Evolutionary conservation across 2,888 invertebrate genomes (phyloP).

Genomic region (Cataglyphis rosenhaueri): DNA sequence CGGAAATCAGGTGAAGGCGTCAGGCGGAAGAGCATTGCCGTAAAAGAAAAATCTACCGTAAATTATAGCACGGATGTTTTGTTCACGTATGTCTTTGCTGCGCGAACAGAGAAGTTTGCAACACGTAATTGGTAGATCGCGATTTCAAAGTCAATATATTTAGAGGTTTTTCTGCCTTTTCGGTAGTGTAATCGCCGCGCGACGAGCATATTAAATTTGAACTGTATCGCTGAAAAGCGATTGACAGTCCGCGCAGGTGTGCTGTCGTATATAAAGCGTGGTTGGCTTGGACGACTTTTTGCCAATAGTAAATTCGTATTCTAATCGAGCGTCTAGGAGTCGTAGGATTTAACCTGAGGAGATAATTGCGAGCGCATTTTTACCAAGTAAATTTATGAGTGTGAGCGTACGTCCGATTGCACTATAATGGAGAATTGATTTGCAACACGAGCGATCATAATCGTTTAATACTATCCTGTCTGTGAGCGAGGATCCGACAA

Average conservation of each 20-base stretch:
- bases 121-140: conserved; percentile 43
- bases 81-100: conserved; percentile 12
- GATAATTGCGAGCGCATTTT: conserved; percentile 66
- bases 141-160: conserved; percentile 67
- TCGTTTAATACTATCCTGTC: conserved; percentile 10
- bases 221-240: conserved; percentile 15
- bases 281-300: conserved; percentile 36
- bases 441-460: conserved; percentile 20
- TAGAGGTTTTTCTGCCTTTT: conserved; percentile 56
- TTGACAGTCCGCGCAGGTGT: conserved; percentile 20
- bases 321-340: conserved; percentile 53
- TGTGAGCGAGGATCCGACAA: conserved; percentile 11
- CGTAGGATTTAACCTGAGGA: conserved; percentile 44
- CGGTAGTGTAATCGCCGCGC: conserved; percentile 46
- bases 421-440: conserved; percentile 50
- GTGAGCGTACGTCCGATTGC: conserved; percentile 46
- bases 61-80: not conserved
- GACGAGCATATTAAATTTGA: conserved; percentile 30
- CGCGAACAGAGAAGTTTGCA: conserved; percentile 23
- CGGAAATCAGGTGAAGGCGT: conserved; percentile 83
- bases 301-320: conserved; percentile 51
- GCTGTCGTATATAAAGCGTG: conserved; percentile 35
- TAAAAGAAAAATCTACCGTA: conserved; percentile 69
- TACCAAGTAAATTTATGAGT: conserved; percentile 66
- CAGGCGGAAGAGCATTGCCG: conserved; percentile 86